These are phyloP conservation scores for Grallaria varia DNA, from an alignment of 2,113 vertebrate genomes.

Conservation along the genomic window DNA sequence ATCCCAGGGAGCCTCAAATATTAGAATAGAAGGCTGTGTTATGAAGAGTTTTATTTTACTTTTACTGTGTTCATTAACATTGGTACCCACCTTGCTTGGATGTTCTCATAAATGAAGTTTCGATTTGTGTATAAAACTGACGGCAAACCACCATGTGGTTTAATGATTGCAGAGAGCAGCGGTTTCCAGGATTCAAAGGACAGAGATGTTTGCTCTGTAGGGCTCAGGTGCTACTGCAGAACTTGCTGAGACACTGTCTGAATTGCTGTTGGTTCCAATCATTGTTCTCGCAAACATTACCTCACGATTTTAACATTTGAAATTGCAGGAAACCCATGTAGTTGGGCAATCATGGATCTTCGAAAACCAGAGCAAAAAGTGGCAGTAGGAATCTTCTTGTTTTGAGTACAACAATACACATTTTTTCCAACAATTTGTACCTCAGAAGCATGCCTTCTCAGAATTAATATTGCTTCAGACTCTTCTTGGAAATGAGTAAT, in stretches of 20 bases:
- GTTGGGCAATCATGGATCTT: background rate
- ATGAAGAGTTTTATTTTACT: background rate
- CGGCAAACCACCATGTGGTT: background rate
- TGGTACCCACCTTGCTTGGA: background rate
- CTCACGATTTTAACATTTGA: background rate
- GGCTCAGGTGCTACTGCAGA: background rate
- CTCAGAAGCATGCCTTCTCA: background rate
- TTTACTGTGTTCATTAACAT: background rate
- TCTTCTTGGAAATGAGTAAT: background rate
- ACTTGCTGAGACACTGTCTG: background rate
- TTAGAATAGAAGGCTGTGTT: background rate
- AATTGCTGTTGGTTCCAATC: background rate
- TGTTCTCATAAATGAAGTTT: background rate
- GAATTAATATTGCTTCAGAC: background rate
- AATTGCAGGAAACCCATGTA: background rate
- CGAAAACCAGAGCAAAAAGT: background rate
- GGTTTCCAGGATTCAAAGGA: background rate
- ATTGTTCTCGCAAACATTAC: background rate
- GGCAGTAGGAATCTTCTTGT: background rate
- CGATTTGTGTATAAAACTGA: background rate
- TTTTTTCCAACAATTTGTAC: background rate
- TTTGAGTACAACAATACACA: background rate
- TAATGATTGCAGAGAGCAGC: background rate
- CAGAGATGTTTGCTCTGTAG: background rate
- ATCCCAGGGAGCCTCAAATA: background rate